Evolutionary conservation across 1,140 invertebrate genomes (phyloP).

Genomic region (Procambarus virginalis): DNA sequence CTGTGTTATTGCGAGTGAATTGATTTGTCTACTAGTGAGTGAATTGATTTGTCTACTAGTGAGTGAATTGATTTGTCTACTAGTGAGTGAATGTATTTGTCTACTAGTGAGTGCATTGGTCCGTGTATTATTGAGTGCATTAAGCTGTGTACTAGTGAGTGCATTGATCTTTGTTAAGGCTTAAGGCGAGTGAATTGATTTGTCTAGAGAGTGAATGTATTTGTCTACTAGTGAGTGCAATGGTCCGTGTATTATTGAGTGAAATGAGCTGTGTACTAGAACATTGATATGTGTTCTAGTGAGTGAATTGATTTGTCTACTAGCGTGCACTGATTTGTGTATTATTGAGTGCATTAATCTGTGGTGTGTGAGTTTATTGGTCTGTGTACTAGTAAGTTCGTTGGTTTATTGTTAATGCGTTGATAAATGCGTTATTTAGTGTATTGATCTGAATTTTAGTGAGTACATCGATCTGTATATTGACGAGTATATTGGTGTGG

Average conservation of each 20-base stretch:
- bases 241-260: not conserved
- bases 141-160: not conserved
- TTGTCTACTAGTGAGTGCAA: not conserved
- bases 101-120: not conserved
- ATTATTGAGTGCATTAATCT: not conserved
- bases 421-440: too few species aligned
- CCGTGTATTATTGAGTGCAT: not conserved
- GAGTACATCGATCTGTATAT: too few species aligned
- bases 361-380: not conserved
- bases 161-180: not conserved
- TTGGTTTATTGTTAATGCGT: too few species aligned
- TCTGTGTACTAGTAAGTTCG: not conserved
- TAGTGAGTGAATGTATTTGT: not conserved
- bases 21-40: not conserved
- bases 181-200: not conserved
- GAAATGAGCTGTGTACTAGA: not conserved
- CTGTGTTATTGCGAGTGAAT: too few species aligned
- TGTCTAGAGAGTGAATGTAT: not conserved
- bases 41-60: not conserved
- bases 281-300: not conserved
- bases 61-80: not conserved
- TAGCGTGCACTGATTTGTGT: not conserved
- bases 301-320: not conserved
- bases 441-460: too few species aligned
- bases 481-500: too few species aligned